Conservation (phyloP, 2,113 vertebrate species). For the Hemichromis elongatus region DNA sequence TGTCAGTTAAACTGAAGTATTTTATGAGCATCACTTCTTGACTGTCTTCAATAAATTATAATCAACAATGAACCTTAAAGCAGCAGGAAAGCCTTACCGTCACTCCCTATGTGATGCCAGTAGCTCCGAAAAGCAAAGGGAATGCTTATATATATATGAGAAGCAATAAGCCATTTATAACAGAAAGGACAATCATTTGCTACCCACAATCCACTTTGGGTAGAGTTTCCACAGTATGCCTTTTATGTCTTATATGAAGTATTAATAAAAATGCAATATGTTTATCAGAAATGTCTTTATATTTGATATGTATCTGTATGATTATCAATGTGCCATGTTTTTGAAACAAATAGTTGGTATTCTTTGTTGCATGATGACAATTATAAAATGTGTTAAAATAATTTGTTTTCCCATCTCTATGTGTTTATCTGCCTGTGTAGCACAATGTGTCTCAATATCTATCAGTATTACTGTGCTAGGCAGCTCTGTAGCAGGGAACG, state of each 20-base stretch:
- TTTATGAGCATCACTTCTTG: neutral
- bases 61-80: neutral
- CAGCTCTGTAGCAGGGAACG: slow-evolving; percentile 71
- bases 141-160: slow-evolving; percentile 8
- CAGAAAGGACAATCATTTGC: slow-evolving; percentile 81
- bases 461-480: slow-evolving; percentile 84
- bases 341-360: slow-evolving; percentile 41
- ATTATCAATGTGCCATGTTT: slow-evolving; percentile 77
- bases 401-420: slow-evolving; percentile 54
- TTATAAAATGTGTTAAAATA: slow-evolving; percentile 76
- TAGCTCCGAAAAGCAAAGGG: slow-evolving; percentile 18
- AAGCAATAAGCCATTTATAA: slow-evolving; percentile 54
- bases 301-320: slow-evolving; percentile 71
- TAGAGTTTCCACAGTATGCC: slow-evolving; percentile 52
- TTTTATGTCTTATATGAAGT: slow-evolving; percentile 76
- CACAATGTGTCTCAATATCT: slow-evolving; percentile 76
- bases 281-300: slow-evolving; percentile 75
- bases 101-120: slow-evolving; percentile 11
- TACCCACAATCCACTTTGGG: slow-evolving; percentile 30
- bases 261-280: slow-evolving; percentile 72
- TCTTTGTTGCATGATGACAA: slow-evolving; percentile 84
- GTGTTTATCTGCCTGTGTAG: slow-evolving; percentile 67
- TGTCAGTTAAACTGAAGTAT: neutral
- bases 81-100: neutral
- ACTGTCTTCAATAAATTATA: neutral